Conservation (phyloP, 2,888 invertebrate species). For the Nysson spinosus region DNA sequence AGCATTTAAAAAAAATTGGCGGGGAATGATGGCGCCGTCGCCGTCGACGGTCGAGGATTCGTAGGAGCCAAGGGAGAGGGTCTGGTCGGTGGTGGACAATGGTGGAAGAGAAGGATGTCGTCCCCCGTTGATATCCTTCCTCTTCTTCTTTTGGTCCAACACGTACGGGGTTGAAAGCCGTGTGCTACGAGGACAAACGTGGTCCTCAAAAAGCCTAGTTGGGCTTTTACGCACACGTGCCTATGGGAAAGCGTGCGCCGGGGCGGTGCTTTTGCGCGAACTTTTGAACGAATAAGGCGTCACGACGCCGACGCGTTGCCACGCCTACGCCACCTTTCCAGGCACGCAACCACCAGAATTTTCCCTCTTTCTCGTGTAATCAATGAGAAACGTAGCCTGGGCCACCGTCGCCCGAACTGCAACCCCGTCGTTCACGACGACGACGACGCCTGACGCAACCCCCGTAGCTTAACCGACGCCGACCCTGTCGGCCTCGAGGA, state of each 20-base stretch:
- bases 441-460: conserved; percentile 45
- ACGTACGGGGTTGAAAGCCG: conserved; percentile 33
- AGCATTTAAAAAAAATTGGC: conserved; percentile 63
- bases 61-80: conserved; percentile 6
- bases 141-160: conserved; percentile 55
- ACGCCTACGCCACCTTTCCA: conserved; percentile 75
- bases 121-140: conserved; percentile 42
- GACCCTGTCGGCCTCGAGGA: conserved; percentile 38
- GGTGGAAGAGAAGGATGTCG: conserved; percentile 20
- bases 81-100: conserved; percentile 2
- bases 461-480: conserved; percentile 28
- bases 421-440: conserved; percentile 44
- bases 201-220: conserved; percentile 50
- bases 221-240: conserved; percentile 52
- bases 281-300: conserved; percentile 78
- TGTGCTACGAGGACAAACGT: conserved; percentile 46
- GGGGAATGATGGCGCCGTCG: conserved; percentile 66
- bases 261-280: conserved; percentile 71
- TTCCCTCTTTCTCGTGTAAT: conserved; percentile 77
- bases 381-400: conserved; percentile 71
- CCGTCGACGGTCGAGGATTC: conserved; percentile 45
- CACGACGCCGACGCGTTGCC: conserved; percentile 73
- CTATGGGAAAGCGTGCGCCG: conserved; percentile 51
- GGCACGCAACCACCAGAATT: conserved; percentile 67
- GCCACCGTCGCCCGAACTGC: conserved; percentile 49